A percentile compares a stretch with the other conserved stretches of the same genome.
phyloP scores from a whole-genome alignment of 2,113 vertebrate genomes.

The Mohoua ochrocephala region DNA sequence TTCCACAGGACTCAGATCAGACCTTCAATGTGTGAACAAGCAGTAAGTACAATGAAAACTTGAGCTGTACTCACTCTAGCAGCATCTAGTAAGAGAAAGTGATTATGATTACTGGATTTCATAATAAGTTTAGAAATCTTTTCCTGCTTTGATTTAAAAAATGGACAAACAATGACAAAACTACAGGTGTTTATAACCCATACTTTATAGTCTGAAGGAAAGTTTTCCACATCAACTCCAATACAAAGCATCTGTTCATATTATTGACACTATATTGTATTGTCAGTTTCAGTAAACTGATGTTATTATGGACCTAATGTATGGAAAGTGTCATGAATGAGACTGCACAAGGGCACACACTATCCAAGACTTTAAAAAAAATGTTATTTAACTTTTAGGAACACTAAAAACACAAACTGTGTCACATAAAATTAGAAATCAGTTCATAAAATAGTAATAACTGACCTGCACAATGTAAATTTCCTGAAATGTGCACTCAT shows the following conservation, averaged over 20 bases:
- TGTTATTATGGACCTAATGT: background rate
- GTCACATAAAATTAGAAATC: conserved; percentile 72
- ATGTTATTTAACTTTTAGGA: conserved; percentile 60
- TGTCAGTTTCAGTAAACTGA: conserved; percentile 1
- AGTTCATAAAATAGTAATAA: conserved; percentile 72
- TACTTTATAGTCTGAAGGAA: background rate
- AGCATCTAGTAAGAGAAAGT: background rate
- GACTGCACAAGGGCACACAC: background rate
- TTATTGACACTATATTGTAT: background rate
- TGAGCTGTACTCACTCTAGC: background rate
- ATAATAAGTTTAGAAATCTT: background rate
- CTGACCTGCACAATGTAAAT: conserved; percentile 68
- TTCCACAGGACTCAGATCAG: background rate
- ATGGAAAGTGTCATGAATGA: conserved; percentile 22
- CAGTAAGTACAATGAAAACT: background rate
- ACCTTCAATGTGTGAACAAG: background rate
- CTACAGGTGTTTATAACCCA: background rate
- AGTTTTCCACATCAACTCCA: background rate
- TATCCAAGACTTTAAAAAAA: background rate
- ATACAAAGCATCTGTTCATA: background rate
- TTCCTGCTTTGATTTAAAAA: background rate
- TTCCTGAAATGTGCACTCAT: conserved; percentile 64
- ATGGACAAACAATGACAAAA: background rate
- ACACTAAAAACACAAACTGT: conserved; percentile 66
- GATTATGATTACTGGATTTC: background rate